Percentiles rank a stretch among this genome's conserved stretches.
Evolutionary conservation across 2,113 vertebrate species (phyloP).

Genomic region (Engraulis encrasicolus): DNA sequence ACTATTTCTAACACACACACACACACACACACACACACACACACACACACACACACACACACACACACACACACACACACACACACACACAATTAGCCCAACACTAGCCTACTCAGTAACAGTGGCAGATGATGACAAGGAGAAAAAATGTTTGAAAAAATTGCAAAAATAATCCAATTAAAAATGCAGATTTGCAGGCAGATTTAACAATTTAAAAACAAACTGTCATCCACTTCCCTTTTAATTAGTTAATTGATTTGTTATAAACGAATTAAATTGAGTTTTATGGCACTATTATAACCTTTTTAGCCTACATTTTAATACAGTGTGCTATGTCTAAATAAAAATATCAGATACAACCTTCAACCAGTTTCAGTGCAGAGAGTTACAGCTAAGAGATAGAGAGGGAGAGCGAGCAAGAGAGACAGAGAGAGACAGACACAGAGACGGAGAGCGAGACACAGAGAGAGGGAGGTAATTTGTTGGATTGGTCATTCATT

Average conservation of each 20-base stretch:
- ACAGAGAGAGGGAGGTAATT: background rate
- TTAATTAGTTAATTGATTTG: background rate
- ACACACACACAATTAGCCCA: too few species aligned
- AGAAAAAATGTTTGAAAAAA: constrained; percentile 47
- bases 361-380: background rate
- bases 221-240: background rate
- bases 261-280: background rate
- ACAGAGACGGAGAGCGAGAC: too few species aligned
- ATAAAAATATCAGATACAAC: background rate
- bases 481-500: background rate
- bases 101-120: too few species aligned
- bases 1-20: too few species aligned
- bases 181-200: too few species aligned
- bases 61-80: too few species aligned
- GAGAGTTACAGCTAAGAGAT: background rate
- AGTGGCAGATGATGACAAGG: constrained; percentile 58
- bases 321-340: background rate
- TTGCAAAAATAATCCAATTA: background rate
- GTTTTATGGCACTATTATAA: background rate
- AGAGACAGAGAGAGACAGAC: too few species aligned
- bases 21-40: too few species aligned
- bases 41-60: too few species aligned
- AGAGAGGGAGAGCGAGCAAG: too few species aligned
- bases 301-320: background rate
- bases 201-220: background rate